Conservation (phyloP, 2,888 invertebrate species). For the Acrobasis repandana region DNA sequence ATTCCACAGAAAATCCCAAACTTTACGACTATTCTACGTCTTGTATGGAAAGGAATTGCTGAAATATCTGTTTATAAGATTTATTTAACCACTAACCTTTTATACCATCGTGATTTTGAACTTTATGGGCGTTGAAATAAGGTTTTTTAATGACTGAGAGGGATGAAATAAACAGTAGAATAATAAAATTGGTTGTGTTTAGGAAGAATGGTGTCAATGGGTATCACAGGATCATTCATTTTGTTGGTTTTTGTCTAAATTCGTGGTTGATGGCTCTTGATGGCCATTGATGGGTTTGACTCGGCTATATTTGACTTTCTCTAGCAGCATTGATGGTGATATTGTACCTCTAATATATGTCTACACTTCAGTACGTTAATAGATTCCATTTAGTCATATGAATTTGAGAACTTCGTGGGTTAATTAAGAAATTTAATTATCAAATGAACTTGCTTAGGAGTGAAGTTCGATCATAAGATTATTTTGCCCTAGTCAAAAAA, state of each 20-base stretch:
- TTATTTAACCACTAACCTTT: constrained; percentile 13
- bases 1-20: constrained; percentile 40
- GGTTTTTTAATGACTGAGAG: constrained; percentile 25
- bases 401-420: neutral
- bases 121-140: constrained; percentile 21
- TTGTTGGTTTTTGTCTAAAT: constrained; percentile 51
- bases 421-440: neutral
- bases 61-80: constrained; percentile 35
- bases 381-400: constrained; percentile 24
- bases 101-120: neutral
- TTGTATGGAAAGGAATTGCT: constrained; percentile 41
- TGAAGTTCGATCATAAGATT: no score
- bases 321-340: constrained; percentile 20
- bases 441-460: no score
- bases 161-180: neutral
- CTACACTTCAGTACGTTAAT: constrained; percentile 27
- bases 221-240: constrained; percentile 44
- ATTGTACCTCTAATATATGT: no score
- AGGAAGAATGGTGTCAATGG: constrained; percentile 44
- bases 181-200: constrained; percentile 19
- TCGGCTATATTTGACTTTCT: constrained; percentile 43
- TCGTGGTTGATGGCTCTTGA: constrained; percentile 52
- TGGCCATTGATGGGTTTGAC: constrained; percentile 48
- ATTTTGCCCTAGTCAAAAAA: no score
- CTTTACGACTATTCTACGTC: constrained; percentile 43